Evolutionary conservation across 2,113 vertebrate genomes (phyloP).

Genomic region (Callorhinus ursinus): DNA sequence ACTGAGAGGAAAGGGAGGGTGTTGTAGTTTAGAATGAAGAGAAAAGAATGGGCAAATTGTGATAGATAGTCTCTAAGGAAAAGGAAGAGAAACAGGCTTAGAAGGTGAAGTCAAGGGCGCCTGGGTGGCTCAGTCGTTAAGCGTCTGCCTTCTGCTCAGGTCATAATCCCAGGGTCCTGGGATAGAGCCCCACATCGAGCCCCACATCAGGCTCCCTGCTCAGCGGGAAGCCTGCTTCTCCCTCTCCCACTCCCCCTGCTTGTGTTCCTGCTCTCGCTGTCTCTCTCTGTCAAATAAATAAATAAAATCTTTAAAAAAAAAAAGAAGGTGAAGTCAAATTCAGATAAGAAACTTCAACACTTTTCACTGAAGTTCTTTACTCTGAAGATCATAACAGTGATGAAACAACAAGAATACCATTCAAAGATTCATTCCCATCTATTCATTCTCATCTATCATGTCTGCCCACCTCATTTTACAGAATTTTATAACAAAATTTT

Average conservation of each 20-base stretch:
- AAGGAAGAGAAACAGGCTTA: not conserved
- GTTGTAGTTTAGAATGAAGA: slow-evolving; percentile 6
- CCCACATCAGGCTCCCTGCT: too few species aligned
- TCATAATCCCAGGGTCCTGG: too few species aligned
- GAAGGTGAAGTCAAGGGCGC: not conserved
- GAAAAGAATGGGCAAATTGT: not conserved
- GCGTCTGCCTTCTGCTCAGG: too few species aligned
- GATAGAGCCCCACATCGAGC: too few species aligned
- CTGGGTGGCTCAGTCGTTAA: too few species aligned
- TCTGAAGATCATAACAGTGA: not conserved
- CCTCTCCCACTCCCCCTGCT: too few species aligned
- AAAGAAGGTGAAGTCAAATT: not conserved
- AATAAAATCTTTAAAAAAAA: too few species aligned
- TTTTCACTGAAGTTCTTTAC: not conserved
- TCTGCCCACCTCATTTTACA: not conserved
- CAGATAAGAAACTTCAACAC: not conserved
- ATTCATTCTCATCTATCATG: not conserved
- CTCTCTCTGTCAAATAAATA: too few species aligned
- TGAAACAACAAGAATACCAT: not conserved
- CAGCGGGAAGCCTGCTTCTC: too few species aligned
- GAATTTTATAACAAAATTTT: not conserved
- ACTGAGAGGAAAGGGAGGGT: slow-evolving; percentile 32
- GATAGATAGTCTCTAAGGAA: not conserved
- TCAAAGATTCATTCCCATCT: not conserved
- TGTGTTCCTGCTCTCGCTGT: too few species aligned